A percentile compares a stretch with the other conserved stretches of the same genome.
Evolutionary conservation across 2,113 vertebrate genomes (phyloP).

Genomic region (Dascyllus trimaculatus): DNA sequence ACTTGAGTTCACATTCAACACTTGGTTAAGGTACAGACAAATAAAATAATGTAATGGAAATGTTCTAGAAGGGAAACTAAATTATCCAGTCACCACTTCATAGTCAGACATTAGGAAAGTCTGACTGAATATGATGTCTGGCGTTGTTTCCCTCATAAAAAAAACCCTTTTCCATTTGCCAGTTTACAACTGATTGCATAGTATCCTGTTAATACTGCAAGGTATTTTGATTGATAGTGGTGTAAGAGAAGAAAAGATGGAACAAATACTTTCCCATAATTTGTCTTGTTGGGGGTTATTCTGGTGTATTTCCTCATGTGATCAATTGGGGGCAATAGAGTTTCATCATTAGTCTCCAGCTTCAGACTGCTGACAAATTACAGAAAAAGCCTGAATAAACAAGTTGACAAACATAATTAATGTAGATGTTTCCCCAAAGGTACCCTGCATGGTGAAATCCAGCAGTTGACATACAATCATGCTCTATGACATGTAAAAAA

Average conservation of each 20-base stretch:
- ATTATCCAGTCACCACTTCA: background rate
- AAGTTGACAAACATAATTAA: too few relatives aligned
- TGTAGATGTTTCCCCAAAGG: too few relatives aligned
- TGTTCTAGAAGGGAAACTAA: conserved; percentile 9
- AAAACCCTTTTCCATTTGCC: background rate
- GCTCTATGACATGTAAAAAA: too few relatives aligned
- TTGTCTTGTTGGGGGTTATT: background rate
- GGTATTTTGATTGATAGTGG: background rate
- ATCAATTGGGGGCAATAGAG: conserved; percentile 49
- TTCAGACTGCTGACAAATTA: too few relatives aligned
- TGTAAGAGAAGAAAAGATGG: background rate
- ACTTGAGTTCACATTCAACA: background rate
- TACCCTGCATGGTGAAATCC: too few relatives aligned
- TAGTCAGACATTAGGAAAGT: conserved; percentile 35
- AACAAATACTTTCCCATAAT: background rate
- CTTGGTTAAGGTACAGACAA: background rate
- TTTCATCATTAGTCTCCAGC: background rate
- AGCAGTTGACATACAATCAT: too few relatives aligned
- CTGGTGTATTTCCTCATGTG: conserved; percentile 35
- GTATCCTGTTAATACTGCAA: background rate
- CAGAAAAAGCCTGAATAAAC: too few relatives aligned
- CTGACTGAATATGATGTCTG: conserved; percentile 23
- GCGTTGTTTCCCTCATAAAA: conserved; percentile 17
- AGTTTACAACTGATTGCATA: conserved; percentile 1
- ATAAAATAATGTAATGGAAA: conserved; percentile 39